Percentiles rank a stretch among this genome's conserved stretches.
These are phyloP conservation scores for Anguilla megastoma DNA, from an alignment of 2,797 vertebrate genomes.

Conservation along the genomic window DNA sequence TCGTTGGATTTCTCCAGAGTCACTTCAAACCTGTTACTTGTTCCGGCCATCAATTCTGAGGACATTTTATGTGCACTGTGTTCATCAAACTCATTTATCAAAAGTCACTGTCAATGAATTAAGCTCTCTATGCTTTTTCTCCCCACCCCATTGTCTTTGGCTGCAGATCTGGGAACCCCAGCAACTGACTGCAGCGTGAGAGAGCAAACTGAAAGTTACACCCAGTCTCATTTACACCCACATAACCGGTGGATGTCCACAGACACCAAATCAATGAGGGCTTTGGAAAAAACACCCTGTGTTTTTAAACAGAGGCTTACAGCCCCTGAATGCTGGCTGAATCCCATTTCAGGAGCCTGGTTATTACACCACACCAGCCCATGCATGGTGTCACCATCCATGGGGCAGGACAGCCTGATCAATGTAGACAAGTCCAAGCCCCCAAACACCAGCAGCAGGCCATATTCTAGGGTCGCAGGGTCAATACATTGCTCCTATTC, in stretches of 20 bases:
- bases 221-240: neutral
- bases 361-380: neutral
- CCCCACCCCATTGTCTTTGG: neutral
- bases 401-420: constrained; percentile 42
- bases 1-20: constrained; percentile 97
- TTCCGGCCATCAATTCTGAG: constrained; percentile 57
- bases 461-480: neutral
- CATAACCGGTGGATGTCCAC: neutral
- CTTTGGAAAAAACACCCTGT: constrained; percentile 50
- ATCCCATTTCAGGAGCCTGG: constrained; percentile 33
- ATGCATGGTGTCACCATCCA: constrained; percentile 25
- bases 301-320: constrained; percentile 37
- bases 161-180: neutral
- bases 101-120: neutral
- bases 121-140: neutral
- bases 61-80: neutral
- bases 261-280: constrained; percentile 46
- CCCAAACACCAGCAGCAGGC: constrained; percentile 1
- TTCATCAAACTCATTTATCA: neutral
- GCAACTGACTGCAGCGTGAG: neutral
- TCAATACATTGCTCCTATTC: constrained; percentile 26
- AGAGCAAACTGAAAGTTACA: neutral
- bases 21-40: constrained; percentile 93
- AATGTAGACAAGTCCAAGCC: constrained; percentile 22
- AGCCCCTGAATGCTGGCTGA: constrained; percentile 1